Conservation (phyloP, 1,140 invertebrate species). For the Prorops nasuta region DNA sequence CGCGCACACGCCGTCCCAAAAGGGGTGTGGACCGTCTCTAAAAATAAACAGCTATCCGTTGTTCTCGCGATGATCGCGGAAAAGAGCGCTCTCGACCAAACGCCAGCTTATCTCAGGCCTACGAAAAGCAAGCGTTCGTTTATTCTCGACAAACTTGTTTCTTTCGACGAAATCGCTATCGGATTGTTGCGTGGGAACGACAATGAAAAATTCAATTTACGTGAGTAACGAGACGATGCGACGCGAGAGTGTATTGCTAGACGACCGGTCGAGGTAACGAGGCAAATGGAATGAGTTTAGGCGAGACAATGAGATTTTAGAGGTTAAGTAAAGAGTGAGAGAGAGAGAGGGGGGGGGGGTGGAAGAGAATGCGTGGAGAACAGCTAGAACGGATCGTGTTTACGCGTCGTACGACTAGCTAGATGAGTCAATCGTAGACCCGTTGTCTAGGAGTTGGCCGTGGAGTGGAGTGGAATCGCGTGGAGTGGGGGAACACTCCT, state of each 20-base stretch:
- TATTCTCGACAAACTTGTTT: no score
- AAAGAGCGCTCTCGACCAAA: no score
- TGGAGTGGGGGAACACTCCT: conserved; percentile 28
- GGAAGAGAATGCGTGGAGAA: conserved; percentile 5
- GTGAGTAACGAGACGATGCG: background rate
- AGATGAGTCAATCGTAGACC: conserved; percentile 55
- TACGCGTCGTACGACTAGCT: conserved; percentile 42
- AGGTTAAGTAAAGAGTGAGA: background rate
- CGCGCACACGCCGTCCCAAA: no score
- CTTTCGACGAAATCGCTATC: no score
- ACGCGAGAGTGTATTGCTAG: conserved; percentile 9
- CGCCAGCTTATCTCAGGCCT: no score
- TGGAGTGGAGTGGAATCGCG: conserved; percentile 11
- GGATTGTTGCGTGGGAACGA: no score
- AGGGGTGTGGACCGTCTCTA: no score
- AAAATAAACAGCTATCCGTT: no score
- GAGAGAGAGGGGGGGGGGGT: background rate
- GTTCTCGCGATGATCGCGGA: no score
- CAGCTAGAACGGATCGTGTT: conserved; percentile 35
- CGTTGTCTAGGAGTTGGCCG: conserved; percentile 49
- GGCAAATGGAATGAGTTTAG: background rate
- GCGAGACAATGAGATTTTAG: background rate
- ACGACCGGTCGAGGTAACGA: conserved; percentile 1
- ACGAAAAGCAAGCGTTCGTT: no score
- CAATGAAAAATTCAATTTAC: no score